Percentiles rank a stretch among this genome's conserved stretches.
These are phyloP conservation scores for Solenopsis invicta DNA, from an alignment of 1,140 invertebrate species.

Conservation along the genomic window DNA sequence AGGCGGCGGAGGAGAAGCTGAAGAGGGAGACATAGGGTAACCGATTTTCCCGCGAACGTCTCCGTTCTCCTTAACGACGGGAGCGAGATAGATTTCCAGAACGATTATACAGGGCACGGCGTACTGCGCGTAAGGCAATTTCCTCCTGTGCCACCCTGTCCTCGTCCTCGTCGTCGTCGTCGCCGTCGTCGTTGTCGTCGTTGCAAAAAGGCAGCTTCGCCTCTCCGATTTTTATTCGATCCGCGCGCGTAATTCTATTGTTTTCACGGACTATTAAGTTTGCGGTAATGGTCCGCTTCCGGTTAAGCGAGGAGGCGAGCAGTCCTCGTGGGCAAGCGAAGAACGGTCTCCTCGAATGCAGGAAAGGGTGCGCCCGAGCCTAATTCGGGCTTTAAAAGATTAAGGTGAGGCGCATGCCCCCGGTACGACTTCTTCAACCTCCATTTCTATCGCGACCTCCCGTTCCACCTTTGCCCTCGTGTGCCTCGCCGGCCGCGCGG, in stretches of 20 bases:
- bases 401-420: constrained; percentile 82
- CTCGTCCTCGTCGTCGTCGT: not conserved
- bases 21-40: constrained; percentile 31
- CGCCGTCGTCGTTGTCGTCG: not conserved
- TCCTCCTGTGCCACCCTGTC: constrained; percentile 71
- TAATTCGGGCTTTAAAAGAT: constrained; percentile 86
- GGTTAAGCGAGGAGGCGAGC: constrained; percentile 78
- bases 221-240: constrained; percentile 84
- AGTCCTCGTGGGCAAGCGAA: constrained; percentile 57
- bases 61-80: constrained; percentile 39
- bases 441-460: constrained; percentile 74
- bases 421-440: constrained; percentile 74
- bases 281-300: constrained; percentile 85
- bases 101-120: constrained; percentile 74
- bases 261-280: constrained; percentile 87
- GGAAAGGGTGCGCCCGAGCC: constrained; percentile 86
- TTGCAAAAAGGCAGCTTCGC: constrained; percentile 48
- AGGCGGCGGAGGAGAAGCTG: not conserved
- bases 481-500: constrained; percentile 46
- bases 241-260: constrained; percentile 86
- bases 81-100: constrained; percentile 77
- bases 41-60: constrained; percentile 75
- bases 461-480: constrained; percentile 64
- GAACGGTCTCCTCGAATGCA: constrained; percentile 85
- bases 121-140: constrained; percentile 74